Conservation (phyloP, 2,888 invertebrate genomes). For the Sabatieria punctata region DNA sequence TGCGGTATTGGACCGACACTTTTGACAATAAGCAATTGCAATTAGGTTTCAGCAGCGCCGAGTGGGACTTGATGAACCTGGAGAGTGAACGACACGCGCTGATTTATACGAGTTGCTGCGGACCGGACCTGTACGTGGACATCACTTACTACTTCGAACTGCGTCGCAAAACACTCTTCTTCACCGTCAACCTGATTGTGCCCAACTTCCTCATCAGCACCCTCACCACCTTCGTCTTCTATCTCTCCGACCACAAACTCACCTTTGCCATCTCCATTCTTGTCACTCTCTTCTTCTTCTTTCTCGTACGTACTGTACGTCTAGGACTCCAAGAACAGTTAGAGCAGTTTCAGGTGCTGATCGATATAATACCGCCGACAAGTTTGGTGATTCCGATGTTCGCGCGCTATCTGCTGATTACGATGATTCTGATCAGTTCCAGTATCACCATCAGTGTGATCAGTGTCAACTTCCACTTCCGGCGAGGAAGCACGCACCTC, state of each 20-base stretch:
- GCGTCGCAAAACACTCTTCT: slow-evolving; percentile 28
- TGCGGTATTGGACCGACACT: too few relatives aligned
- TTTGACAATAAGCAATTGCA: too few relatives aligned
- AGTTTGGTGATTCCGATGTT: slow-evolving; percentile 32
- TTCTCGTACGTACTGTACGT: slow-evolving; percentile 24
- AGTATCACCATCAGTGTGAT: slow-evolving; percentile 21
- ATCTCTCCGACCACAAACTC: slow-evolving; percentile 30
- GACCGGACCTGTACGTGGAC: slow-evolving; percentile 29
- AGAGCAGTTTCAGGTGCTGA: slow-evolving; percentile 26
- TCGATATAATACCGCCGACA: slow-evolving; percentile 29
- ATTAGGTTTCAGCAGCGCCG: slow-evolving; percentile 31
- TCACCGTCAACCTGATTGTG: slow-evolving; percentile 28
- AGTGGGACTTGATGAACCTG: slow-evolving; percentile 28
- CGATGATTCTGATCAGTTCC: slow-evolving; percentile 28
- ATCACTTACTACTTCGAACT: slow-evolving; percentile 28
- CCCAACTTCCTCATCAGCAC: slow-evolving; percentile 30
- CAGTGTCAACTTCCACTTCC: slow-evolving; percentile 29
- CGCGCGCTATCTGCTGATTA: slow-evolving; percentile 29
- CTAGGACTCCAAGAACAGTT: too few relatives aligned
- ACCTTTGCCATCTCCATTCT: slow-evolving; percentile 31
- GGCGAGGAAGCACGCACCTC: slow-evolving; percentile 25
- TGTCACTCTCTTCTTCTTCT: slow-evolving; percentile 31
- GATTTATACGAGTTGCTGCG: slow-evolving; percentile 27
- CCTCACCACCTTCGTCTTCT: slow-evolving; percentile 31
- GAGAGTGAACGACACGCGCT: slow-evolving; percentile 26